A percentile compares a stretch with the other conserved stretches of the same genome.
These are phyloP conservation scores for Zootermopsis nevadensis DNA, from an alignment of 2,888 invertebrate species.

Conservation along the genomic window DNA sequence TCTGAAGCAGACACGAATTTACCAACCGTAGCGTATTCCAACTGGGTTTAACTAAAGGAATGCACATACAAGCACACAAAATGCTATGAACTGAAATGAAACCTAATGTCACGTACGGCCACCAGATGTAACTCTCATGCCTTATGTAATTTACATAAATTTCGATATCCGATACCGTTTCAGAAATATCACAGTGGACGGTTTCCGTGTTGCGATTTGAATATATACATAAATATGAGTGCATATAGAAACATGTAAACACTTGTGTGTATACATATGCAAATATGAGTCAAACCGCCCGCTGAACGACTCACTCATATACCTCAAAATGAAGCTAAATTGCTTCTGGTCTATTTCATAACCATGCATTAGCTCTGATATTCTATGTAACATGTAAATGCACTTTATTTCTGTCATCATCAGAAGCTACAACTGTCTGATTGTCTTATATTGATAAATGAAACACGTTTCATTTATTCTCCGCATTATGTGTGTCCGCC, in stretches of 20 bases:
- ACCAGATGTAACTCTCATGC: background rate
- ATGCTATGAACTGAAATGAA: background rate
- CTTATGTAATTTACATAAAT: background rate
- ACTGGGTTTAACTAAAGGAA: background rate
- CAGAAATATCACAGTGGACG: background rate
- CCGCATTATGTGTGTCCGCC: too few relatives aligned
- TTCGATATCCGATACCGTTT: background rate
- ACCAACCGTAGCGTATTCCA: background rate
- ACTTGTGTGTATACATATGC: background rate
- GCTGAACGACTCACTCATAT: background rate
- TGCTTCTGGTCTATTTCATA: too few relatives aligned
- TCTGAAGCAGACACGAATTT: background rate
- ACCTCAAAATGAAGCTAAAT: background rate
- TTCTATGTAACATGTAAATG: too few relatives aligned
- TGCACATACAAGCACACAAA: background rate
- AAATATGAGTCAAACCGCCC: background rate
- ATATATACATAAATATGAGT: background rate
- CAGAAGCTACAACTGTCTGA: too few relatives aligned
- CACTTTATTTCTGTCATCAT: too few relatives aligned
- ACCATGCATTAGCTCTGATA: too few relatives aligned
- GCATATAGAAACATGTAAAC: background rate
- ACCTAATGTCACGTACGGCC: too few relatives aligned
- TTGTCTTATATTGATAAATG: too few relatives aligned
- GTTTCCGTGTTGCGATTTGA: background rate
- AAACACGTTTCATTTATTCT: too few relatives aligned